These are phyloP conservation scores for Taeniopygia guttata DNA, from an alignment of 2,797 vertebrate species.

Conservation along the genomic window DNA sequence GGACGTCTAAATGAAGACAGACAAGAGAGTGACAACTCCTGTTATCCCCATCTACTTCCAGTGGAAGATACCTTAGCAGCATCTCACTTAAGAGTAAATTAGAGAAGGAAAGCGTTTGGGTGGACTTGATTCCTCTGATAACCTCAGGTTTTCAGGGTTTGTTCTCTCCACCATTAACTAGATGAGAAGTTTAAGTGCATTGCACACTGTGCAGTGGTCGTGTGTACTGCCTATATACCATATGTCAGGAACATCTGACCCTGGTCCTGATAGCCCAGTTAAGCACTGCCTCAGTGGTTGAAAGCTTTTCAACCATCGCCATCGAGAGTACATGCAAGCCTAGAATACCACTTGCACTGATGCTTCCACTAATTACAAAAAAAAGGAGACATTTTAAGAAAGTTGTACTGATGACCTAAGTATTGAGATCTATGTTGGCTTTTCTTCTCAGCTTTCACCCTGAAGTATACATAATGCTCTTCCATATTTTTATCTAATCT, in stretches of 20 bases:
- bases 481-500: not conserved
- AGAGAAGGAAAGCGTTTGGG: not conserved
- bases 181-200: not conserved
- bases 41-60: not conserved
- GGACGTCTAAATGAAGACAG: not conserved
- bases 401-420: not conserved
- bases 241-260: not conserved
- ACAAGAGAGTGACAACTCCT: not conserved
- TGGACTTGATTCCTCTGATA: not conserved
- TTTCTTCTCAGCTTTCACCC: not conserved
- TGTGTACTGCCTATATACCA: accelerated
- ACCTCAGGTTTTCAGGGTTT: not conserved
- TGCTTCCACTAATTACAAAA: not conserved
- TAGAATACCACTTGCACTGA: not conserved
- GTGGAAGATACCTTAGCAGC: not conserved
- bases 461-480: not conserved
- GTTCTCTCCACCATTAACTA: not conserved
- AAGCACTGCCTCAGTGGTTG: not conserved
- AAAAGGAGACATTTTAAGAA: not conserved
- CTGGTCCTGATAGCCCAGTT: not conserved
- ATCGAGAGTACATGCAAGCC: not conserved
- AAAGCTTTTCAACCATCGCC: not conserved
- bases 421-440: not conserved
- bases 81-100: not conserved
- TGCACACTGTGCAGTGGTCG: not conserved